A percentile compares a stretch with the other conserved stretches of the same genome.
Evolutionary conservation across 2,888 invertebrate genomes (phyloP).

Genomic region (Xanthostigma xanthostigma): DNA sequence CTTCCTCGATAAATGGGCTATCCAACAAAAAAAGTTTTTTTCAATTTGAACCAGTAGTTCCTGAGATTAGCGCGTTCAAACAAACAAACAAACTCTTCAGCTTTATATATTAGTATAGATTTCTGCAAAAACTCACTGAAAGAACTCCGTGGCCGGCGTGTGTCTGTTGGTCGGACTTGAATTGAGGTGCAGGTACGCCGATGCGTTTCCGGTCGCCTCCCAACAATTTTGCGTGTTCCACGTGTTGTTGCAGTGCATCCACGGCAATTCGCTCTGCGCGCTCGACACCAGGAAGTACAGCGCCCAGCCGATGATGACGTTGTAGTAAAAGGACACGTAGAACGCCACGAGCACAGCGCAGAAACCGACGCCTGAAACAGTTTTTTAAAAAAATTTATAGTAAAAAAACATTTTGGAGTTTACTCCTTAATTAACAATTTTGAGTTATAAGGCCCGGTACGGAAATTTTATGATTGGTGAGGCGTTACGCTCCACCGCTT

Average conservation of each 20-base stretch:
- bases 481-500: too few relatives aligned
- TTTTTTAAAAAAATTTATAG: too few relatives aligned
- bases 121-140: slow-evolving; percentile 40
- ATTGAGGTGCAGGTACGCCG: neutral
- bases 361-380: slow-evolving; percentile 52
- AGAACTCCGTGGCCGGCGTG: slow-evolving; percentile 64
- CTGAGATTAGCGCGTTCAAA: too few relatives aligned
- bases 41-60: too few relatives aligned
- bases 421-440: too few relatives aligned
- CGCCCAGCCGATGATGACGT: slow-evolving; percentile 76
- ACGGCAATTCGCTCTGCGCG: slow-evolving; percentile 52
- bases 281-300: slow-evolving; percentile 67
- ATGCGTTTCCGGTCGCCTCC: slow-evolving; percentile 25
- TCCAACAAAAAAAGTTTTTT: too few relatives aligned
- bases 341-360: slow-evolving; percentile 67
- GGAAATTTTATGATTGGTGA: too few relatives aligned
- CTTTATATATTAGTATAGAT: too few relatives aligned
- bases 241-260: slow-evolving; percentile 65
- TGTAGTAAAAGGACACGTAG: slow-evolving; percentile 70
- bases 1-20: too few relatives aligned
- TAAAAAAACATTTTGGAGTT: too few relatives aligned
- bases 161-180: slow-evolving; percentile 28
- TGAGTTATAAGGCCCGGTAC: too few relatives aligned
- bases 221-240: slow-evolving; percentile 67
- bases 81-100: too few relatives aligned